phyloP scores from a whole-genome alignment of 2,797 vertebrate genomes.

The Zenarchopterus dispar region DNA sequence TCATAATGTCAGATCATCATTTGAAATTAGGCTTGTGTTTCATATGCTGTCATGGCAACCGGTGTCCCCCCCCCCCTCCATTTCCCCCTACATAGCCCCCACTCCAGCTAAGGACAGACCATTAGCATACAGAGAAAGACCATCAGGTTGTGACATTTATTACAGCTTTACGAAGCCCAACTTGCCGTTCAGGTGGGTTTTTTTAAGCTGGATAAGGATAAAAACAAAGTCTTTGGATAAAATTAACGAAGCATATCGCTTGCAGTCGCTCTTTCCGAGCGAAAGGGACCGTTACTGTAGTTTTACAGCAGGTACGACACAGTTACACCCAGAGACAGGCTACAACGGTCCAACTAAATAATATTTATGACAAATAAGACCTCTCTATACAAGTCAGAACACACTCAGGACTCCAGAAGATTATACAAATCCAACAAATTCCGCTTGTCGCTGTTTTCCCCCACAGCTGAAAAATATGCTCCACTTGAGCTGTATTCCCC shows the following conservation, averaged over 20 bases:
- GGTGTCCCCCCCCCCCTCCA: background rate
- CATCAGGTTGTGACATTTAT: background rate
- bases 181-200: background rate
- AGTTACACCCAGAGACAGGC: background rate
- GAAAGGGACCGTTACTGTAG: conserved; percentile 5
- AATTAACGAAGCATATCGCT: background rate
- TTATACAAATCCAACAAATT: background rate
- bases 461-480: background rate
- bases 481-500: background rate
- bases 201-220: no score
- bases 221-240: background rate
- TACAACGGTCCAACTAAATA: background rate
- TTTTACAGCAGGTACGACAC: conserved; percentile 6
- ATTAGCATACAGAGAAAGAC: conserved; percentile 16
- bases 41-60: conserved; percentile 58
- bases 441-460: background rate
- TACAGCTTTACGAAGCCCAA: background rate
- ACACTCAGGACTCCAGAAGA: background rate
- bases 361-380: background rate
- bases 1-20: background rate
- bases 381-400: background rate
- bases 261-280: background rate
- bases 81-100: background rate
- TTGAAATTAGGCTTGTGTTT: conserved; percentile 26
- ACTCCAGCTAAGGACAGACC: conserved; percentile 6